These are phyloP conservation scores for Philonicus albiceps DNA, from an alignment of 2,888 invertebrate genomes.

Conservation along the genomic window DNA sequence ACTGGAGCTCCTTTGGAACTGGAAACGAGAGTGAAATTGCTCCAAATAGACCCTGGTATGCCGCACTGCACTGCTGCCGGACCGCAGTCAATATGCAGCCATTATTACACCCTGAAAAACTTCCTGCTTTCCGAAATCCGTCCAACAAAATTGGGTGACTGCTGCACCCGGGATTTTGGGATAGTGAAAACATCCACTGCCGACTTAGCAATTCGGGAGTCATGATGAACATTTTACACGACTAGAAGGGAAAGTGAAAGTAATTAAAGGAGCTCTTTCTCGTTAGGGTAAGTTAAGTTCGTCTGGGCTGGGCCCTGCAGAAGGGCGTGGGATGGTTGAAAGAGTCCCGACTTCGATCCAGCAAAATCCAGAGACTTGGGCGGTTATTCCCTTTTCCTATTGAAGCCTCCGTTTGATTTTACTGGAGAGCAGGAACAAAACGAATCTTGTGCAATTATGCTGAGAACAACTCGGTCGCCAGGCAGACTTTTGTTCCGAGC, in stretches of 20 bases:
- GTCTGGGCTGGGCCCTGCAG: background rate
- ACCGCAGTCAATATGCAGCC: background rate
- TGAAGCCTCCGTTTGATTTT: background rate
- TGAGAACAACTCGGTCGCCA: background rate
- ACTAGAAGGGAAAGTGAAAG: background rate
- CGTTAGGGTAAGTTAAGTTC: background rate
- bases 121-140: background rate
- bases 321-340: background rate
- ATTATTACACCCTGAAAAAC: background rate
- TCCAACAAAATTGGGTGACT: background rate
- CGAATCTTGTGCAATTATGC: background rate
- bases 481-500: background rate
- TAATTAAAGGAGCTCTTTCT: background rate
- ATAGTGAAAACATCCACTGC: background rate
- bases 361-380: background rate
- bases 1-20: background rate
- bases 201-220: background rate
- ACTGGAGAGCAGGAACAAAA: background rate
- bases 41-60: background rate
- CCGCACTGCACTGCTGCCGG: background rate
- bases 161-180: background rate
- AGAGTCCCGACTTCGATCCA: background rate
- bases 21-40: slow-evolving; percentile 8
- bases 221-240: background rate
- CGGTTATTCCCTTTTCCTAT: background rate